A percentile compares a stretch with the other conserved stretches of the same genome.
phyloP scores from a whole-genome alignment of 2,797 vertebrate species.

The Hapalemur alaotrensis region DNA sequence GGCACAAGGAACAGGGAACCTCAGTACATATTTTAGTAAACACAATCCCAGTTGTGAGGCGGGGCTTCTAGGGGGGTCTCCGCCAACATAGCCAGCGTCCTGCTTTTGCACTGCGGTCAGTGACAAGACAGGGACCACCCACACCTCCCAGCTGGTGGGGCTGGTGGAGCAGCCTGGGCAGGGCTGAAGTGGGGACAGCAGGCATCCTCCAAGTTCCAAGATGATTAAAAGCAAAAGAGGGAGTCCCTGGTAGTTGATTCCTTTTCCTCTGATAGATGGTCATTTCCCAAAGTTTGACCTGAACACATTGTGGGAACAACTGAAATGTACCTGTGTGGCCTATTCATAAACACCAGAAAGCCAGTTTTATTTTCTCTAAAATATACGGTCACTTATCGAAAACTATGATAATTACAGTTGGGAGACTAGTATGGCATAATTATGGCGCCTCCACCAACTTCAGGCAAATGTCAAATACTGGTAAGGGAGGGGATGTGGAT shows the following conservation, averaged over 20 bases:
- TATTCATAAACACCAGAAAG: not conserved
- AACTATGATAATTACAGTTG: not conserved
- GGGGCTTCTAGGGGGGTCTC: slow-evolving; percentile 55
- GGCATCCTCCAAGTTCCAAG: not conserved
- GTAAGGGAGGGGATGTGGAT: not conserved
- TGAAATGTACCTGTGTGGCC: not conserved
- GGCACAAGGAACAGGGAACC: slow-evolving; percentile 68
- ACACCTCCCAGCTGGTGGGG: not conserved
- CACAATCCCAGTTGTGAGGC: slow-evolving; percentile 74
- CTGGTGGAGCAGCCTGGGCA: not conserved
- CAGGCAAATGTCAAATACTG: not conserved
- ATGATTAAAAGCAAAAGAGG: not conserved
- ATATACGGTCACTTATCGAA: not conserved
- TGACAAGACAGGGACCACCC: too few species aligned
- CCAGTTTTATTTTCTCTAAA: not conserved
- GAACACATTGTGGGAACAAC: not conserved
- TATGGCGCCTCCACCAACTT: not conserved
- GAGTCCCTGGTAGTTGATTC: not conserved
- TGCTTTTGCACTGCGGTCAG: slow-evolving; percentile 19
- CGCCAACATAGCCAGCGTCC: slow-evolving; percentile 37
- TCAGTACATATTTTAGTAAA: slow-evolving; percentile 72
- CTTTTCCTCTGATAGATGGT: not conserved
- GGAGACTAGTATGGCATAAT: not conserved
- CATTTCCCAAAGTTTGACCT: not conserved
- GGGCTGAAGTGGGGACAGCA: accelerated